These are phyloP conservation scores for Otis tarda DNA, from an alignment of 2,113 vertebrate species.

Conservation along the genomic window DNA sequence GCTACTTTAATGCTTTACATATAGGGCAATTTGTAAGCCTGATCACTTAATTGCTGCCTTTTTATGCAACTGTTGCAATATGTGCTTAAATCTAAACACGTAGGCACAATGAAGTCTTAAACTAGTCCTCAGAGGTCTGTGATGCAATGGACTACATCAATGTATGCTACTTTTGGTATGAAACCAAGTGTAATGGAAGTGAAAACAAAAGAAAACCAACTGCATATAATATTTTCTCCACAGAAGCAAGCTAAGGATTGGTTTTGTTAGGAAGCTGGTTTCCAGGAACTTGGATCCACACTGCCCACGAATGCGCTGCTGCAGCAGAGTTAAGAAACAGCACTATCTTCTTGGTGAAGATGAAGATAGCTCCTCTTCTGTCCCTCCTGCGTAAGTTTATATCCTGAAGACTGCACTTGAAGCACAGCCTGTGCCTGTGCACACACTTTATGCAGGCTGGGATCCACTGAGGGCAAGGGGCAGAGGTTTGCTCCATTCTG, in stretches of 20 bases:
- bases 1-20: not conserved
- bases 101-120: not conserved
- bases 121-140: not conserved
- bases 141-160: not conserved
- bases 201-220: not conserved
- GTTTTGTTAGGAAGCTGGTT: not conserved
- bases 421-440: fast-evolving
- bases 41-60: not conserved
- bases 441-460: not conserved
- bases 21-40: not conserved
- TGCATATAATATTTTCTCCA: not conserved
- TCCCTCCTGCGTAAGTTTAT: not conserved
- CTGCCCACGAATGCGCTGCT: not conserved
- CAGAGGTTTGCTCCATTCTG: not conserved
- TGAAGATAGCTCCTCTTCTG: not conserved
- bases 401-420: not conserved
- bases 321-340: not conserved
- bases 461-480: not conserved
- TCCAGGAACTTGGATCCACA: not conserved
- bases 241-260: not conserved
- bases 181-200: not conserved
- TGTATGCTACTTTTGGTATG: not conserved
- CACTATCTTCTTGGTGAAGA: not conserved
- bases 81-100: not conserved
- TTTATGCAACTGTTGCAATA: not conserved